Conservation (phyloP, 2,113 vertebrate genomes). For the Brienomyrus longianalis region DNA sequence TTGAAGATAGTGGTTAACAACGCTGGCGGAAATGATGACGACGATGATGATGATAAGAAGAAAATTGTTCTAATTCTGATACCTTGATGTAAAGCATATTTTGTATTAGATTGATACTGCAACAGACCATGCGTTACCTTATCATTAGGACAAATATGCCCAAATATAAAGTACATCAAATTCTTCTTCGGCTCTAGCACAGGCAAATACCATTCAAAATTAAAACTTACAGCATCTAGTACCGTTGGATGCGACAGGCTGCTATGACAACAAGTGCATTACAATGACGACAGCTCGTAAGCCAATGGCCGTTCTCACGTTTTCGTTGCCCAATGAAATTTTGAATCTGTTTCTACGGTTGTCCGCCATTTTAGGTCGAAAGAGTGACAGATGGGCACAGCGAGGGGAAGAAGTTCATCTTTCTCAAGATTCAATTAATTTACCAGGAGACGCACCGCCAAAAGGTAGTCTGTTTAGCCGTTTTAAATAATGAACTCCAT, state of each 20-base stretch:
- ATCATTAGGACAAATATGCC: background rate
- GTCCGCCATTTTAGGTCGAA: constrained; percentile 16
- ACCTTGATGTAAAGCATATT: background rate
- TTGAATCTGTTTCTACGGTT: background rate
- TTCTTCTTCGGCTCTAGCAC: background rate
- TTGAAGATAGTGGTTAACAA: too few species aligned
- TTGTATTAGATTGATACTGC: background rate
- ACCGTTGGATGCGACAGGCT: background rate
- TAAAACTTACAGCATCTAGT: background rate
- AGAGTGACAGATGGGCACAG: background rate
- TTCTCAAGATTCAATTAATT: background rate
- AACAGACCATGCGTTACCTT: background rate
- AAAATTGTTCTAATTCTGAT: background rate
- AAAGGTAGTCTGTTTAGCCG: background rate
- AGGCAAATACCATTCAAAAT: background rate
- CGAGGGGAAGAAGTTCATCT: background rate
- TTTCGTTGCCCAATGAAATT: constrained; percentile 11
- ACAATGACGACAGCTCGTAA: background rate
- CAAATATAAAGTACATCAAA: background rate
- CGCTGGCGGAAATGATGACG: too few species aligned
- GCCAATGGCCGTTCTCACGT: background rate
- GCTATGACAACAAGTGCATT: constrained; percentile 1
- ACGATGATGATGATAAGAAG: background rate
- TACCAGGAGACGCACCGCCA: background rate
- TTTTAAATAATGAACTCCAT: background rate